A percentile compares a stretch with the other conserved stretches of the same genome.
phyloP scores from a whole-genome alignment of 2,797 vertebrate genomes.

The Tiaroga cobitis region DNA sequence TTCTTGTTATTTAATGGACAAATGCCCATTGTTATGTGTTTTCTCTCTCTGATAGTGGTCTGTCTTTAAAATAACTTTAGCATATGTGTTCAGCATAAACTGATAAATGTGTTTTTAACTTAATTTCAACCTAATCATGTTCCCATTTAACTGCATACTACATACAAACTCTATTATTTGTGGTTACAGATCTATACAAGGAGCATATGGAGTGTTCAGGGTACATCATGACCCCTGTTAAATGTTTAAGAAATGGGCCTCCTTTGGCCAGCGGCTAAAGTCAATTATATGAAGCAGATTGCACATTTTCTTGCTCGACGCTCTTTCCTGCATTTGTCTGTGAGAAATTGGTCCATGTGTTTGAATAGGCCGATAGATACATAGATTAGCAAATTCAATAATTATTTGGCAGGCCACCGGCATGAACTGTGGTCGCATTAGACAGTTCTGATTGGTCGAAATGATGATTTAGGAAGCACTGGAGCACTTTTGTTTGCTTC shows the following conservation, averaged over 20 bases:
- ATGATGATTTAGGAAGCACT: not conserved
- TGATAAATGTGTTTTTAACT: slow-evolving; percentile 36
- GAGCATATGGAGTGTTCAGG: slow-evolving; percentile 14
- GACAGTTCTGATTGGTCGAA: not conserved
- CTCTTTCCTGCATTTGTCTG: not conserved
- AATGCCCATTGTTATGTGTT: slow-evolving; percentile 18
- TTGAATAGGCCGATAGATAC: not conserved
- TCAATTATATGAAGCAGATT: slow-evolving; percentile 28
- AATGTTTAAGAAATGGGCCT: slow-evolving; percentile 1
- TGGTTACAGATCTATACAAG: slow-evolving; percentile 16
- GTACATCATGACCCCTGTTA: not conserved
- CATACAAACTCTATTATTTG: slow-evolving; percentile 39
- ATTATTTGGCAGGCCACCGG: not conserved
- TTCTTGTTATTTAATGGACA: slow-evolving; percentile 10
- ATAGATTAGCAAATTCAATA: not conserved
- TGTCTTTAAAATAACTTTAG: slow-evolving; percentile 41
- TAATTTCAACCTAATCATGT: slow-evolving; percentile 34
- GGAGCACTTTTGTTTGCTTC: not conserved
- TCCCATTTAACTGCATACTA: slow-evolving; percentile 22
- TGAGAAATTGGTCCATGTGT: not conserved
- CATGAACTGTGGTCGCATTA: not conserved
- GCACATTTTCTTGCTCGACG: not conserved
- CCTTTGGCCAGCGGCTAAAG: slow-evolving; percentile 14
- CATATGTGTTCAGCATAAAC: slow-evolving; percentile 23
- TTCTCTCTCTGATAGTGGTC: slow-evolving; percentile 7